These are phyloP conservation scores for Cinclus cinclus DNA, from an alignment of 2,113 vertebrate genomes.

Conservation along the genomic window DNA sequence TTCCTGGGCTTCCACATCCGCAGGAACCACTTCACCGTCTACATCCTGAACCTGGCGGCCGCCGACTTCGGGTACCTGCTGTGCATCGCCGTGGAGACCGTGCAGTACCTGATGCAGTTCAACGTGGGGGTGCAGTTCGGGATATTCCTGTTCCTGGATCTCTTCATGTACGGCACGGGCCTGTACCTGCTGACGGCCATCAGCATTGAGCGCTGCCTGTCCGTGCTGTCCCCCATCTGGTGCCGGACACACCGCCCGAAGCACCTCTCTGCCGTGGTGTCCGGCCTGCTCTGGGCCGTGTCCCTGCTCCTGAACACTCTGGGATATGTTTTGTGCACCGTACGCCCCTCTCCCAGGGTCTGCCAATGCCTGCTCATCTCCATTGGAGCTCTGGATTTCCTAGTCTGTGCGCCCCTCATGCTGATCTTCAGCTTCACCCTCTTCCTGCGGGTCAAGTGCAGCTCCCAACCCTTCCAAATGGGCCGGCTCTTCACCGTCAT, in stretches of 20 bases:
- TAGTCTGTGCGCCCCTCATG: slow-evolving; percentile 49
- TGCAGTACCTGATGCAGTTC: slow-evolving; percentile 66
- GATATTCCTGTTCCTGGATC: slow-evolving; percentile 53
- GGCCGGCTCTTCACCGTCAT: slow-evolving; percentile 24
- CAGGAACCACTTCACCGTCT: slow-evolving; percentile 72
- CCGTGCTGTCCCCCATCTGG: slow-evolving; percentile 52
- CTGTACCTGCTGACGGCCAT: slow-evolving; percentile 43
- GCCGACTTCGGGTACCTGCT: slow-evolving; percentile 66
- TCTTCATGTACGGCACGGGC: not conserved
- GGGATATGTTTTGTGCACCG: rapidly evolving
- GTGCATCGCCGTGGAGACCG: slow-evolving; percentile 62
- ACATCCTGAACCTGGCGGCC: slow-evolving; percentile 74
- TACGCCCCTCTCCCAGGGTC: not conserved
- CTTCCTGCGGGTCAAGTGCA: slow-evolving; percentile 43
- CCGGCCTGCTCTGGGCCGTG: slow-evolving; percentile 6
- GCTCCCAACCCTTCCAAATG: not conserved
- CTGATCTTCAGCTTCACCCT: slow-evolving; percentile 51
- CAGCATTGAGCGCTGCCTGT: slow-evolving; percentile 48
- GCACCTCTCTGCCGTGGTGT: not conserved
- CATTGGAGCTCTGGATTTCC: not conserved
- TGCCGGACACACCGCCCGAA: not conserved
- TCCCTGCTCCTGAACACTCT: not conserved
- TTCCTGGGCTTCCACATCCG: slow-evolving; percentile 71
- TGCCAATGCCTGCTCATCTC: not conserved
- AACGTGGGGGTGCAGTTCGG: slow-evolving; percentile 51